A percentile compares a stretch with the other conserved stretches of the same genome.
phyloP scores from a whole-genome alignment of 1,140 invertebrate species.

The Drosophila sulfurigaster region DNA sequence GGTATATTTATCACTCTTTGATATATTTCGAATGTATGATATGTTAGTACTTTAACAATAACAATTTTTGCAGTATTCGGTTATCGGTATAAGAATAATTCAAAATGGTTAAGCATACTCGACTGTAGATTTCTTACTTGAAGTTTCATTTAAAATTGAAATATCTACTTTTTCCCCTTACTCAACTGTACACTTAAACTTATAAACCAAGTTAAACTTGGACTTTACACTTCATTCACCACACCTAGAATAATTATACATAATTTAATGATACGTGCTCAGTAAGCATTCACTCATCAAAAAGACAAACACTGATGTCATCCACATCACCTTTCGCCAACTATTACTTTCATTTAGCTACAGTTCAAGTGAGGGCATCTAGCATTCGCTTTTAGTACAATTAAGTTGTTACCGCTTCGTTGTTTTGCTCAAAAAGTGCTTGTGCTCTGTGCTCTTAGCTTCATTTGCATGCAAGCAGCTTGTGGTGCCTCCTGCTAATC shows the following conservation, averaged over 20 bases:
- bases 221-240: neutral
- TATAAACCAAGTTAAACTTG: too few relatives aligned
- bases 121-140: too few relatives aligned
- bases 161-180: too few relatives aligned
- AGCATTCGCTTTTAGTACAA: neutral
- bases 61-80: too few relatives aligned
- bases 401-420: neutral
- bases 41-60: too few relatives aligned
- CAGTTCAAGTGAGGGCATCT: conserved; percentile 25
- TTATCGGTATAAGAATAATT: too few relatives aligned
- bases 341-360: neutral
- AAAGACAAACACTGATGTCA: neutral
- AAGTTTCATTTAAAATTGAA: too few relatives aligned
- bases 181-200: too few relatives aligned
- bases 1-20: too few relatives aligned
- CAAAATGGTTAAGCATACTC: too few relatives aligned
- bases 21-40: too few relatives aligned
- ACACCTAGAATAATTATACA: neutral
- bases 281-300: neutral
- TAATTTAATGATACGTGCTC: neutral
- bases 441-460: conserved; percentile 23
- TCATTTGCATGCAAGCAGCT: conserved; percentile 71
- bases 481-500: conserved; percentile 65
- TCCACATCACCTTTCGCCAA: neutral
- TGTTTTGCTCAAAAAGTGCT: conserved; percentile 11